phyloP scores from a whole-genome alignment of 2,797 vertebrate genomes.

The Cyprinella venusta region DNA sequence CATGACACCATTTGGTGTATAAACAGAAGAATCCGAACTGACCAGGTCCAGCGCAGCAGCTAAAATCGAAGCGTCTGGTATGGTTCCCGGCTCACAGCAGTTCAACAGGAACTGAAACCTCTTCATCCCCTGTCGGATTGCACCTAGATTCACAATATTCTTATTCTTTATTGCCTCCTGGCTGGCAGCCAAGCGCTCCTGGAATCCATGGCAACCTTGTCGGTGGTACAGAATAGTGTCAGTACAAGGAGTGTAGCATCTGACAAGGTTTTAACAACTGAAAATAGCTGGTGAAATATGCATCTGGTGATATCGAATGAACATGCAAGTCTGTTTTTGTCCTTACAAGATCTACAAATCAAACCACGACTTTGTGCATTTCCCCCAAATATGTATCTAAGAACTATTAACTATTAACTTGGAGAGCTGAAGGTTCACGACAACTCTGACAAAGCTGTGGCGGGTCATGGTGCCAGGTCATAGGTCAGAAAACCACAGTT shows the following conservation, averaged over 20 bases:
- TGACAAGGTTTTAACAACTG: background rate
- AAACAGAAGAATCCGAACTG: constrained; percentile 61
- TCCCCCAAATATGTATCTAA: constrained; percentile 5
- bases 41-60: constrained; percentile 97
- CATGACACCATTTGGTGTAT: background rate
- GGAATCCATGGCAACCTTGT: constrained; percentile 92
- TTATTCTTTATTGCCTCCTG: constrained; percentile 96
- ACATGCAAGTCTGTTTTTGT: constrained; percentile 35
- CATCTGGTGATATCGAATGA: constrained; percentile 33
- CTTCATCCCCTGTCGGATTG: constrained; percentile 98
- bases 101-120: constrained; percentile 98
- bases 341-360: background rate
- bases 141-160: constrained; percentile 95
- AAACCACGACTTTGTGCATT: background rate
- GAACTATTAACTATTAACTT: constrained; percentile 31
- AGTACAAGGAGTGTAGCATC: background rate
- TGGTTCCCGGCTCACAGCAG: constrained; percentile 98
- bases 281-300: constrained; percentile 38
- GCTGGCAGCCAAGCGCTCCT: constrained; percentile 89
- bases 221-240: constrained; percentile 16
- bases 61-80: constrained; percentile 95
- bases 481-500: constrained; percentile 42
- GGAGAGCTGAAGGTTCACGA: constrained; percentile 34
- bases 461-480: constrained; percentile 43
- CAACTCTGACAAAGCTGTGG: constrained; percentile 41